These are phyloP conservation scores for Dicrurus megarhynchus DNA, from an alignment of 2,113 vertebrate genomes.

Conservation along the genomic window DNA sequence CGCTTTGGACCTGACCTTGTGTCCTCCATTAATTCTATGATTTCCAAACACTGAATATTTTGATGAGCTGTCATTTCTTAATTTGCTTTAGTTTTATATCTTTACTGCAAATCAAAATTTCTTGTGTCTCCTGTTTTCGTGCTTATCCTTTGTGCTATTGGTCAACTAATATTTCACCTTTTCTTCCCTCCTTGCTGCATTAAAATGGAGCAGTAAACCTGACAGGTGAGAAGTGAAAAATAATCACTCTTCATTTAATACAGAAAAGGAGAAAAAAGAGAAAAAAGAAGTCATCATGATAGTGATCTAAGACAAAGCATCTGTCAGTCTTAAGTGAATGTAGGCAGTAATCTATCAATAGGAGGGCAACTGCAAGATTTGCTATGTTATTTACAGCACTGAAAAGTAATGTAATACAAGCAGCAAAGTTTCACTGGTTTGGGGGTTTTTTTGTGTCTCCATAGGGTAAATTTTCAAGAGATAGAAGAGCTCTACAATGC, in stretches of 20 bases:
- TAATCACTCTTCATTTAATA: neutral
- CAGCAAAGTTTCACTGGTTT: neutral
- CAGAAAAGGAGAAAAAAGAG: neutral
- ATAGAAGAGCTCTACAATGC: neutral
- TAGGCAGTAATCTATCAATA: neutral
- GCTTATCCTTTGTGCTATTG: conserved; percentile 62
- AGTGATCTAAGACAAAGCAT: neutral
- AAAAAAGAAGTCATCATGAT: neutral
- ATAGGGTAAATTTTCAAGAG: neutral
- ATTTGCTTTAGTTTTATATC: conserved; percentile 42
- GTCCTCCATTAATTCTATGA: neutral
- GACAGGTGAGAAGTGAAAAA: conserved; percentile 91
- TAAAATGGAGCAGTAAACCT: conserved; percentile 98
- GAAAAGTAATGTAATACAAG: neutral
- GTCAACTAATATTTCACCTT: conserved; percentile 79
- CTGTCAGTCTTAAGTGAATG: neutral
- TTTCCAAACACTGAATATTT: conserved; percentile 32
- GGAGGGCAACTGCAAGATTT: neutral
- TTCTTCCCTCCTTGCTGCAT: conserved; percentile 82
- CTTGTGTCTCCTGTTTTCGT: conserved; percentile 51
- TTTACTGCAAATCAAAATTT: conserved; percentile 12
- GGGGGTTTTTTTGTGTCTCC: neutral
- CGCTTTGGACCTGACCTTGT: neutral
- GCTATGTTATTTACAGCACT: neutral
- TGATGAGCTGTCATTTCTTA: conserved; percentile 33